phyloP scores from a whole-genome alignment of 1,140 invertebrate genomes.

The Drosophila persimilis region DNA sequence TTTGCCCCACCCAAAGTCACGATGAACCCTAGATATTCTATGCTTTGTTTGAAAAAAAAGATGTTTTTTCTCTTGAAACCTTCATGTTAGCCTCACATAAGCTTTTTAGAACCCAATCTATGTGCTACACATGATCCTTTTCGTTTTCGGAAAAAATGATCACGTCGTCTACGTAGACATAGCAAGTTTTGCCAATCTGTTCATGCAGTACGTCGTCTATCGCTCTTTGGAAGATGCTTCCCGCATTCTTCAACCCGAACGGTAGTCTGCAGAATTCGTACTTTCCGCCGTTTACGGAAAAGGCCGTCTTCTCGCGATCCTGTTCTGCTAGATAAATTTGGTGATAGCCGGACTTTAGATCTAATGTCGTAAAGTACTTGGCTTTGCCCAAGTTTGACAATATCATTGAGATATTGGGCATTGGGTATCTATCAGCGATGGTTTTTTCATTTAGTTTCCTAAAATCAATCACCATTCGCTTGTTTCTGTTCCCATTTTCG shows the following conservation, averaged over 20 bases:
- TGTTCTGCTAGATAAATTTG: slow-evolving; percentile 82
- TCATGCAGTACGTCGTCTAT: slow-evolving; percentile 30
- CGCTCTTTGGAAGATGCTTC: slow-evolving; percentile 28
- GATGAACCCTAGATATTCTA: neutral
- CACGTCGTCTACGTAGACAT: slow-evolving; percentile 31
- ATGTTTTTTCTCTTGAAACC: neutral
- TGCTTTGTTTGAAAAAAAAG: neutral
- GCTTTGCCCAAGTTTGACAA: slow-evolving; percentile 27
- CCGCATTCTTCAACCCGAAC: slow-evolving; percentile 24
- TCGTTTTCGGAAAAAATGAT: slow-evolving; percentile 26
- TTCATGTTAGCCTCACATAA: neutral
- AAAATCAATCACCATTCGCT: too few species aligned
- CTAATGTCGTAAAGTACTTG: slow-evolving; percentile 12
- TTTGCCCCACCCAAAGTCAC: neutral
- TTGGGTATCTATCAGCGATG: neutral
- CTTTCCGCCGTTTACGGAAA: slow-evolving; percentile 63
- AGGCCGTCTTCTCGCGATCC: slow-evolving; percentile 83
- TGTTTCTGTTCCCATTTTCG: too few species aligned
- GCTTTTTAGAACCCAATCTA: slow-evolving; percentile 17
- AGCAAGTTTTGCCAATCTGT: slow-evolving; percentile 17
- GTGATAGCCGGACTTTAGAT: slow-evolving; percentile 50
- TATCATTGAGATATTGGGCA: slow-evolving; percentile 70
- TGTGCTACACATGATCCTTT: slow-evolving; percentile 2
- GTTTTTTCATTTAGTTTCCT: neutral
- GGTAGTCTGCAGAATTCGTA: slow-evolving; percentile 36